Base-by-base conservation (phyloP, 1,140 invertebrate genomes). In the Bombus fervidus region DNA sequence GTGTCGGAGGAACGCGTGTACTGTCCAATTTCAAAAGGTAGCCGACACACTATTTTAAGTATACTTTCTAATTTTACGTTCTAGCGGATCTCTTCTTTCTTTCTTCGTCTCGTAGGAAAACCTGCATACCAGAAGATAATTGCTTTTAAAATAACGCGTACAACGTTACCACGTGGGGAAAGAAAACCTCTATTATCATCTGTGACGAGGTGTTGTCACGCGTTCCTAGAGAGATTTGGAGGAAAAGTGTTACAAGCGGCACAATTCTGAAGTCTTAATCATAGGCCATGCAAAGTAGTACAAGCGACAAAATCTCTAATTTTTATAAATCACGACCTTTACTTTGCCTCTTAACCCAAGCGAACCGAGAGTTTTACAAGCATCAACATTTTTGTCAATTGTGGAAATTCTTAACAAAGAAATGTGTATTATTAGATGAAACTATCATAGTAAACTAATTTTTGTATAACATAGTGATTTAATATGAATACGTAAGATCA, bases 41-140 rank as follows among this genome's bases (percentile, higher is more conserved):
- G 78, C 75, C 76, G 83, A 64, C 47, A 64, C 66, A 34, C 68
- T 87, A 85, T 85, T 87, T 82, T 86, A 74, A 79, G 74, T 89
- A 37, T 86, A 81, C 69, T 79, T 84, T 89, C 84, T 89, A 89
- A 90, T 81, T 89, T 90, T 89, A 89, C 57, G 28, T 76, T 78
- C 75, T 34, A 62, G 15, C 47, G 28, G 47, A 72, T 81, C 64
- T 64, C 64, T 43, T 80, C 66, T 53, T 73, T 66, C 34, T 75
- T 34, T 3, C 47, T 43, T 53, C 18, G 78, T 10, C 79, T 34
- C n/a, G 73, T 82, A 80, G 31, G 75, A 86, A 86, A 88, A 88
- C 47, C 18, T 64, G 78, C 15, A 73, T 74, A 13, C 66, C 37
- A 9, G n/a, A 43, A 37, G 47, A 47, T 83, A 86, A 89, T 83